A percentile compares a stretch with the other conserved stretches of the same genome.
phyloP scores from a whole-genome alignment of 2,113 vertebrate species.

The Tylochromis polylepis region DNA sequence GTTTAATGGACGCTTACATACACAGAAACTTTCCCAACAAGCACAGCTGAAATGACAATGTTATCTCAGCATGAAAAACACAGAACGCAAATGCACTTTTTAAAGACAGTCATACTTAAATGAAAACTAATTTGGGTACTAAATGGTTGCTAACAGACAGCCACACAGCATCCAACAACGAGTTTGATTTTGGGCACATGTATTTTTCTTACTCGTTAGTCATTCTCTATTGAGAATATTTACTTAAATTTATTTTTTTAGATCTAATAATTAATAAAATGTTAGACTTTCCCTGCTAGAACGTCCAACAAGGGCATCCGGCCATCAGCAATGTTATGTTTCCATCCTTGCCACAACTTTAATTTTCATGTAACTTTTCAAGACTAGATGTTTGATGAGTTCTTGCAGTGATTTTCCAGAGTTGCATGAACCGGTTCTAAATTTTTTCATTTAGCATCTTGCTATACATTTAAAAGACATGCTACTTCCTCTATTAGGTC shows the following conservation, averaged over 20 bases:
- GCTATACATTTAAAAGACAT: too few species aligned
- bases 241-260: background rate
- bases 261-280: background rate
- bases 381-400: background rate
- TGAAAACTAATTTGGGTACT: background rate
- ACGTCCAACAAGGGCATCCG: accelerated
- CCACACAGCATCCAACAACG: background rate
- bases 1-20: background rate
- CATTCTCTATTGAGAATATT: background rate
- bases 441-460: too few species aligned
- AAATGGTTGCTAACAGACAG: background rate
- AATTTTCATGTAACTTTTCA: background rate
- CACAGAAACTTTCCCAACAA: background rate
- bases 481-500: too few species aligned
- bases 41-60: background rate
- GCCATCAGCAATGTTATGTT: background rate
- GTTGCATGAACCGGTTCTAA: too few species aligned
- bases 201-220: background rate
- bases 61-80: background rate
- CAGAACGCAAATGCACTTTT: background rate
- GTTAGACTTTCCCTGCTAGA: background rate
- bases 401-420: too few species aligned
- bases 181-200: background rate
- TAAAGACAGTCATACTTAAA: background rate
- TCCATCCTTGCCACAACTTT: background rate